Base-by-base conservation (phyloP, 2,888 invertebrate genomes). In the Ochlodes sylvanus region DNA sequence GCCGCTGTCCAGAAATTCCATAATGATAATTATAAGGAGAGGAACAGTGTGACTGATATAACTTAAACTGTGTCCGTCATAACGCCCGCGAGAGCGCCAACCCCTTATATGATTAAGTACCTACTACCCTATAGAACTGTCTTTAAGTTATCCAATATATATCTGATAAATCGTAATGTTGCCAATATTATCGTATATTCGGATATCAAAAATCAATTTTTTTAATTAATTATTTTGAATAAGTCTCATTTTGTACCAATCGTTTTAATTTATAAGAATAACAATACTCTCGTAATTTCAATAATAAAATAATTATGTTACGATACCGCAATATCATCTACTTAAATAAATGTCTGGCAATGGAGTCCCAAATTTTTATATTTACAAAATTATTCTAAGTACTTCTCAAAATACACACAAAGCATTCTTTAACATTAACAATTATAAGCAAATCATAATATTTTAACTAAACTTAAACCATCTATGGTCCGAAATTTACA, bases 391-490 rank as follows among this genome's bases (percentile, higher is more conserved):
- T 78, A 80, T 70, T 75, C 74, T 78, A 79, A 72, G 56, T 73
- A 72, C 72, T 79, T 79, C 76, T 81, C 73, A 80, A 81, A 85
- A 80, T 82, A 85, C 80, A 81, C 77, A 75, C 77, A 77, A 77
- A 75, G 73, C 71, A 68, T 77, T 79, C 73, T 79, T 81, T 81
- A 88, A 87, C 80, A 80, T 86, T 84, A 89, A 88, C 86, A 86
- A 84, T 81, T 70, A 81, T 80, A 80, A 74, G 73, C 74, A 79
- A 74, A 85, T 84, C 80, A 79, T 80, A 80, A 72, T 79, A 77
- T 77, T 81, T 82, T 73, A 84, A 84, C 83, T 84, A 82, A 88
- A 85, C 80, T 81, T 78, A 82, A 83, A 76, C 77, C 75, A 69
- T 72, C 77, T 81, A 82, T 75, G 73, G 73, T 81, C 76, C 74